Conservation (phyloP, 2,797 vertebrate species). For the Lepilemur septentrionalis region DNA sequence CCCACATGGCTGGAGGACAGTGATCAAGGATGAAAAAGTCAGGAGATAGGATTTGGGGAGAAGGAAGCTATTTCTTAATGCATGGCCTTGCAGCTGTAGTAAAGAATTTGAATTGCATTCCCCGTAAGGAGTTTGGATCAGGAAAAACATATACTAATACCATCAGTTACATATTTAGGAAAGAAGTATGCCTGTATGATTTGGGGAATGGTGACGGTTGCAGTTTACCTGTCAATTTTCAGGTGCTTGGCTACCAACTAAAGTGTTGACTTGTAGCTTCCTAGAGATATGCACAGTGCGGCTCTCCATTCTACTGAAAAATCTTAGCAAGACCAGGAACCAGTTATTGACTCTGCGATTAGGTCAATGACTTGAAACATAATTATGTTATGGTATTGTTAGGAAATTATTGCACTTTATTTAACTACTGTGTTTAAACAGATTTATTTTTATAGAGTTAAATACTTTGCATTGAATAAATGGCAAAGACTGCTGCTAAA, state of each 20-base stretch:
- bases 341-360: background rate
- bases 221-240: background rate
- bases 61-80: background rate
- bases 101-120: background rate
- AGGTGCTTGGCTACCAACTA: background rate
- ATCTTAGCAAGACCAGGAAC: background rate
- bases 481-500: background rate
- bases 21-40: background rate
- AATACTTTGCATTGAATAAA: background rate
- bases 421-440: background rate
- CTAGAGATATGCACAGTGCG: background rate
- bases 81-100: background rate
- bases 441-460: background rate
- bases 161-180: background rate
- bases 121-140: background rate
- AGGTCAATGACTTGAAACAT: background rate
- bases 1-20: background rate
- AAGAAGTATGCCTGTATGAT: background rate
- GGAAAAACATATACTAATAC: background rate
- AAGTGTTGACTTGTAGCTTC: background rate
- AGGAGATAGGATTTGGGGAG: background rate
- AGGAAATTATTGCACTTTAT: background rate
- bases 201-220: background rate
- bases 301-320: background rate
- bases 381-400: background rate